These are phyloP conservation scores for Campoletis sonorensis DNA, from an alignment of 1,140 invertebrate species.

Conservation along the genomic window DNA sequence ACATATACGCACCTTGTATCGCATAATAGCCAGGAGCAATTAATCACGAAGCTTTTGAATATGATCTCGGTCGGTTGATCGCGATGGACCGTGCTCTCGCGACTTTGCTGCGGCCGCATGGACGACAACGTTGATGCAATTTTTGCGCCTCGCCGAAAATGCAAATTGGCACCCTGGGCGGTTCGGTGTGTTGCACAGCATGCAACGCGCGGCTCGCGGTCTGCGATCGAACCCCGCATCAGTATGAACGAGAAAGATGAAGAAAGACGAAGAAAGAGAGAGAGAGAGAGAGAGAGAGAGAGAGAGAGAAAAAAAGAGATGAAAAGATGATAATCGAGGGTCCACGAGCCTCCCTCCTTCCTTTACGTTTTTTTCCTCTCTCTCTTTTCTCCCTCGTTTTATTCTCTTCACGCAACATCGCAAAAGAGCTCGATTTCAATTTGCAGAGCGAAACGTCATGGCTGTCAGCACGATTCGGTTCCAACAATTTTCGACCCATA, in stretches of 20 bases:
- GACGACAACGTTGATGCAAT: constrained; percentile 16
- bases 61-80: constrained; percentile 39
- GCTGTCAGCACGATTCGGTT: constrained; percentile 37
- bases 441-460: constrained; percentile 48
- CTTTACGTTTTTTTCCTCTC: background rate
- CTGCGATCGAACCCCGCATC: constrained; percentile 23
- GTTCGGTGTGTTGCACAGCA: constrained; percentile 32
- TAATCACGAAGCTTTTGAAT: constrained; percentile 43
- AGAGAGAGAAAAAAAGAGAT: constrained; percentile 4
- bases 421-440: constrained; percentile 53
- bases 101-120: background rate
- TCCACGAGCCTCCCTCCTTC: constrained; percentile 42
- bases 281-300: background rate
- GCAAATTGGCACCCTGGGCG: constrained; percentile 45
- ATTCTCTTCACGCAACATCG: constrained; percentile 27
- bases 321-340: constrained; percentile 29
- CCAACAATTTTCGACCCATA: constrained; percentile 42
- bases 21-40: constrained; percentile 39
- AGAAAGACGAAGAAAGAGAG: background rate
- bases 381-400: background rate
- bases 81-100: constrained; percentile 6
- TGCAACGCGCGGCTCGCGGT: constrained; percentile 13
- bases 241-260: background rate
- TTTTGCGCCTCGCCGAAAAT: constrained; percentile 43
- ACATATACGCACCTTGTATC: background rate